phyloP scores from a whole-genome alignment of 2,888 invertebrate species.

The Cenopis cana region DNA sequence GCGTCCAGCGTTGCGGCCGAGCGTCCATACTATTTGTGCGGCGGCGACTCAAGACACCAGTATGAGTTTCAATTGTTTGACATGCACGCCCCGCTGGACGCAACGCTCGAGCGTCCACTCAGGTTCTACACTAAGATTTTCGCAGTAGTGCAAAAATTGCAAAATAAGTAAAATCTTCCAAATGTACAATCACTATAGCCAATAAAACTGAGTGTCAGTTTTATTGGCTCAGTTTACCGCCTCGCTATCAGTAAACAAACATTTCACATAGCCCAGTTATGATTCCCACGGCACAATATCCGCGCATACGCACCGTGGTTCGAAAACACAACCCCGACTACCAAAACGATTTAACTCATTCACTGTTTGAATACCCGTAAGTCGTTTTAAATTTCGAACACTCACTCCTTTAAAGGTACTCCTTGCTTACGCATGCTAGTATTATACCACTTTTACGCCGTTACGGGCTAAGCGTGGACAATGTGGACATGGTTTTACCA shows the following conservation, averaged over 20 bases:
- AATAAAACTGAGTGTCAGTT: conserved; percentile 16
- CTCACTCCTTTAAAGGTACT: conserved; percentile 31
- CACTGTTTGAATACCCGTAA: not conserved
- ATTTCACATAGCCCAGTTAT: conserved; percentile 39
- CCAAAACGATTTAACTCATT: not conserved
- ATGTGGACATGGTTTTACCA: conserved; percentile 21
- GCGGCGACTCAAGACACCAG: too few species aligned
- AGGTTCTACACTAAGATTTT: too few species aligned
- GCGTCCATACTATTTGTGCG: too few species aligned
- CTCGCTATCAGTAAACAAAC: conserved; percentile 40
- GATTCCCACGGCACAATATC: conserved; percentile 43
- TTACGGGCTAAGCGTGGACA: conserved; percentile 5
- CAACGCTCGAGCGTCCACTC: too few species aligned
- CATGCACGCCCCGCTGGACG: too few species aligned
- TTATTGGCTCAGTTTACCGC: conserved; percentile 1
- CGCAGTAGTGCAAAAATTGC: too few species aligned
- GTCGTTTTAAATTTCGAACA: not conserved
- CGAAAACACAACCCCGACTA: conserved; percentile 26
- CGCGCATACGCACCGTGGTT: conserved; percentile 31
- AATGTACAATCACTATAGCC: conserved; percentile 4
- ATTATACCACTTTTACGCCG: conserved; percentile 25
- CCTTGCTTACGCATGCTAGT: conserved; percentile 22
- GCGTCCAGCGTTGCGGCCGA: too few species aligned
- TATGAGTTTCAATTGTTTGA: too few species aligned
- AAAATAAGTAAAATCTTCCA: not conserved